phyloP scores from a whole-genome alignment of 2,113 vertebrate species.

The Zapornia atra region DNA sequence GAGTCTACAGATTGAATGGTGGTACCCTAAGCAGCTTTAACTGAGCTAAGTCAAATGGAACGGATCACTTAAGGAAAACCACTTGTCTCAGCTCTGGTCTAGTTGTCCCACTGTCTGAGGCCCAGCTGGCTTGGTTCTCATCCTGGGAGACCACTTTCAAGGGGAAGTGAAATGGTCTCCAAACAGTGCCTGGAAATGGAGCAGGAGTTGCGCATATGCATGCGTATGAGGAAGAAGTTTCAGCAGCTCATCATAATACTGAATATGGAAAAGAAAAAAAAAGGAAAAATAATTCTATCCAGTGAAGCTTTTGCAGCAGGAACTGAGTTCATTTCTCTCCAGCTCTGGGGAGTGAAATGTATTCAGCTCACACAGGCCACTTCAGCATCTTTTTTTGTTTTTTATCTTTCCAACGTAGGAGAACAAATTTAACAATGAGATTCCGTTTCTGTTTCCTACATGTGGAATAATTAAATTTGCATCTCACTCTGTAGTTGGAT shows the following conservation, averaged over 20 bases:
- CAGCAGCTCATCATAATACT: not conserved
- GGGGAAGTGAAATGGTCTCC: not conserved
- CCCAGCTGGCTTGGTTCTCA: not conserved
- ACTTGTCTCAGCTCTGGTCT: not conserved
- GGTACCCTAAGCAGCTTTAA: not conserved
- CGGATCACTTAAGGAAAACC: not conserved
- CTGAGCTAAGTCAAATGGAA: not conserved
- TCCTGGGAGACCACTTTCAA: not conserved
- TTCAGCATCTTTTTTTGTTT: constrained; percentile 77
- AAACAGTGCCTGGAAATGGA: not conserved
- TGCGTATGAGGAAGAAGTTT: not conserved
- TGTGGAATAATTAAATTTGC: constrained; percentile 83
- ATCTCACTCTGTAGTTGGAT: constrained; percentile 71
- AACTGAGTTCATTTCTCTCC: constrained; percentile 60
- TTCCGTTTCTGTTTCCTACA: constrained; percentile 78
- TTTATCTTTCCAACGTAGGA: constrained; percentile 73
- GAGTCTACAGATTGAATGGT: not conserved
- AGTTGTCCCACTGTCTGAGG: not conserved
- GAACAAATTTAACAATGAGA: constrained; percentile 83
- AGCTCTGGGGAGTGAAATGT: constrained; percentile 64
- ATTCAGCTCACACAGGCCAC: constrained; percentile 77
- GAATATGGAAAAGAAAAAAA: not conserved
- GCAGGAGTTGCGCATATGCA: not conserved
- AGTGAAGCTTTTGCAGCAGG: constrained; percentile 32
- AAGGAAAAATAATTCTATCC: constrained; percentile 25